phyloP scores from a whole-genome alignment of 2,888 invertebrate genomes.

The Chloroclystis v-ata region DNA sequence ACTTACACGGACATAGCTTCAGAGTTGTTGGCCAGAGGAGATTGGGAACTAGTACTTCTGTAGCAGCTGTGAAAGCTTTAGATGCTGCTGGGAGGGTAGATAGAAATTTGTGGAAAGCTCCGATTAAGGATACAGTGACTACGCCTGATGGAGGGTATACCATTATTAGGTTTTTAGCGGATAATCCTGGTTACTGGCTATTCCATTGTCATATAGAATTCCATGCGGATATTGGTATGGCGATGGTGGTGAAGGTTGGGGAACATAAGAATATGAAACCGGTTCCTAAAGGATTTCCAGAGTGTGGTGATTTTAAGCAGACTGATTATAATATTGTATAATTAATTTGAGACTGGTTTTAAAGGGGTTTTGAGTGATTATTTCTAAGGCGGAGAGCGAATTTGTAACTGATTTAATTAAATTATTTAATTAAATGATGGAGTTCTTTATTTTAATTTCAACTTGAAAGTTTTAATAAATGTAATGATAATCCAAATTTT shows the following conservation, averaged over 20 bases:
- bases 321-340: slow-evolving; percentile 4
- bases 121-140: slow-evolving; percentile 92
- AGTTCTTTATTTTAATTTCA: too few relatives aligned
- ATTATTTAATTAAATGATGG: too few relatives aligned
- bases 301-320: slow-evolving; percentile 74
- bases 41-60: slow-evolving; percentile 81
- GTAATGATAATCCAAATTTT: too few relatives aligned
- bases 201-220: slow-evolving; percentile 96
- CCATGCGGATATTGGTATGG: slow-evolving; percentile 94
- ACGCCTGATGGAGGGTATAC: slow-evolving; percentile 95
- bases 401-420: too few relatives aligned
- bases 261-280: slow-evolving; percentile 85
- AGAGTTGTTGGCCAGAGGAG: slow-evolving; percentile 88
- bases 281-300: slow-evolving; percentile 86
- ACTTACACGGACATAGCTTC: slow-evolving; percentile 90
- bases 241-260: slow-evolving; percentile 89
- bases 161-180: slow-evolving; percentile 88
- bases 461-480: too few relatives aligned
- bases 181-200: slow-evolving; percentile 93
- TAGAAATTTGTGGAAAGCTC: slow-evolving; percentile 85
- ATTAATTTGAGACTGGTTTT: not conserved
- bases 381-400: too few relatives aligned
- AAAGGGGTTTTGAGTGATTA: not conserved
- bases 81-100: slow-evolving; percentile 83
- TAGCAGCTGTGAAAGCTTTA: slow-evolving; percentile 81